A percentile compares a stretch with the other conserved stretches of the same genome.
phyloP scores from a whole-genome alignment of 2,888 invertebrate species.

The Sinohyriopsis cumingii region DNA sequence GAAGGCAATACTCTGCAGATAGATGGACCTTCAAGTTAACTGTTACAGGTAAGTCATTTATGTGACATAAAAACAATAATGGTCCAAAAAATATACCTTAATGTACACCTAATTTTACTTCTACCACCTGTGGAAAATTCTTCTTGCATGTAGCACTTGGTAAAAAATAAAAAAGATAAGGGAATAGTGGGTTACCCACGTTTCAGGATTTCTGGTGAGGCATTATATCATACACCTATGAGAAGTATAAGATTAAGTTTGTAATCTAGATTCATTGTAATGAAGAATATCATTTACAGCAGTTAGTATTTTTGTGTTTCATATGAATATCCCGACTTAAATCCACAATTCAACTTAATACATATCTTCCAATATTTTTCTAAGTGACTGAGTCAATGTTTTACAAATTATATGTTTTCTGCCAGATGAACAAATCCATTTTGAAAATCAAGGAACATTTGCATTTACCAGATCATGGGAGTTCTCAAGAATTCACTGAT shows the following conservation, averaged over 20 bases:
- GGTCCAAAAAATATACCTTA: slow-evolving; percentile 12
- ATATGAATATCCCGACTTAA: slow-evolving; percentile 23
- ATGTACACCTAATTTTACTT: slow-evolving; percentile 22
- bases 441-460: slow-evolving; percentile 25
- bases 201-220: slow-evolving; percentile 8
- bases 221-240: slow-evolving; percentile 28
- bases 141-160: slow-evolving; percentile 1
- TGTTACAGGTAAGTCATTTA: slow-evolving; percentile 12
- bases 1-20: slow-evolving; percentile 19
- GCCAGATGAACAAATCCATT: slow-evolving; percentile 25
- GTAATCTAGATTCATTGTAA: slow-evolving; percentile 8
- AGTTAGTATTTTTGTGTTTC: slow-evolving; percentile 30
- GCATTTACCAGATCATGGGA: slow-evolving; percentile 27
- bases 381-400: slow-evolving; percentile 26
- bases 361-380: slow-evolving; percentile 24
- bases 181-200: too few relatives aligned
- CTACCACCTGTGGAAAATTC: background rate
- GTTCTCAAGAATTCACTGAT: slow-evolving; percentile 12
- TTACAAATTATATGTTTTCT: slow-evolving; percentile 30
- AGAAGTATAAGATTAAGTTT: slow-evolving; percentile 24
- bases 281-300: slow-evolving; percentile 18
- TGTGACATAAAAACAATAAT: slow-evolving; percentile 10
- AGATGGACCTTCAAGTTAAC: slow-evolving; percentile 17
- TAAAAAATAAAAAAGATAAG: slow-evolving; percentile 15
- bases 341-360: slow-evolving; percentile 27